Base-by-base conservation (phyloP, 2,888 invertebrate species). In the Diaperis boleti region DNA sequence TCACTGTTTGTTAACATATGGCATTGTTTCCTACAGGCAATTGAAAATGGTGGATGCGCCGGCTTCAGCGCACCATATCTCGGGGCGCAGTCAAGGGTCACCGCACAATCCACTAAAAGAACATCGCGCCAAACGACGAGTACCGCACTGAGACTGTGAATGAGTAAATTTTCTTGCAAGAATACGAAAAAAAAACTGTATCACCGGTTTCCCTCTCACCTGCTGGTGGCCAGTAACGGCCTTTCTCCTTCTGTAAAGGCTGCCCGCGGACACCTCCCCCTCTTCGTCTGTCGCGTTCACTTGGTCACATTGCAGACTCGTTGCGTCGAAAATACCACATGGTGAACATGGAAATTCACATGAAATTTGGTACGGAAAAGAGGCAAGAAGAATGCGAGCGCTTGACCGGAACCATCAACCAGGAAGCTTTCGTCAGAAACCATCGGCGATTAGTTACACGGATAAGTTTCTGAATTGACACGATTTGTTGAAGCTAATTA, bases 191-290 rank as follows among this genome's bases (percentile, higher is more conserved):
- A 55, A 54, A 45, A 56, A 56, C 56, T 56, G 45, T 56, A 56
- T 44, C 44, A 56, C 39, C 26, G 52, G 56, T 56, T 56, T 56
- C 56, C 56, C 56, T 56, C 56, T 56, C 56, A 56, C 56, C 56
- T 56, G 56, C 45, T 35, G 29, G 33, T 44, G 55, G 55, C 35
- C 55, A 42, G 55, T 41, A 55, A 55, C 41, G 56, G 56, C 56
- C 56, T 56, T 56, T 56, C 56, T 56, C 56, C 45, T 56, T 44
- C 45, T 44, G 44, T 35, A 35, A 44, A 56, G 56, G 39, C 56
- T 41, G 37, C 47, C 29, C 8, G 47, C 11, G 33, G 42, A 54
- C 54, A 54, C 41, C 45, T 45, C 55, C 56, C 56, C 17, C 45
- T 20, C 39, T 39, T 1, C 14, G n/a, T 11, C 8, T 56, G 44